Percentiles rank a stretch among this genome's conserved stretches.
Conservation (phyloP, 2,888 invertebrate genomes). For the Nomada goodeniana region DNA sequence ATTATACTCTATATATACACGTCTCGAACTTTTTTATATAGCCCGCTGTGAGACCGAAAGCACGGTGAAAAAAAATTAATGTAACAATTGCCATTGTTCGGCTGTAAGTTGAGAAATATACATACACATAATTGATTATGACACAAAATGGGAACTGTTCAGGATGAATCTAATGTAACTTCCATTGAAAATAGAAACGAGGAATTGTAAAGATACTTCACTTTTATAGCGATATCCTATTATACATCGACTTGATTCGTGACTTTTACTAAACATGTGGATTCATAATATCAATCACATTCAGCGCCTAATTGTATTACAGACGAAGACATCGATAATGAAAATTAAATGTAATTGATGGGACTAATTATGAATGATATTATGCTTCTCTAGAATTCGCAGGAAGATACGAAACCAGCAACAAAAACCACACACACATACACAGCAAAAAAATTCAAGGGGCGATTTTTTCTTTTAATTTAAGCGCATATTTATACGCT, state of each 20-base stretch:
- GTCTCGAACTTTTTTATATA: neutral
- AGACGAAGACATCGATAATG: constrained; percentile 16
- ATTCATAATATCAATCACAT: constrained; percentile 22
- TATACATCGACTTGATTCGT: constrained; percentile 13
- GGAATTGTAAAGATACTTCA: neutral
- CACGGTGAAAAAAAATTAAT: neutral
- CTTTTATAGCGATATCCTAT: constrained; percentile 26
- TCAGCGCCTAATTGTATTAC: constrained; percentile 7
- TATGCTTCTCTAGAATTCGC: neutral
- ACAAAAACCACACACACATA: neutral
- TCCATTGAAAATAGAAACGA: constrained; percentile 6
- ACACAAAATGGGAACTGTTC: constrained; percentile 28
- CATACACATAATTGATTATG: constrained; percentile 10
- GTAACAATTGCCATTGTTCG: neutral
- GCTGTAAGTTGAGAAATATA: neutral
- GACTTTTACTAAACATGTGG: constrained; percentile 10
- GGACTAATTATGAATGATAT: neutral
- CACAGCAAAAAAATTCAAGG: neutral
- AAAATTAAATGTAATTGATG: no score
- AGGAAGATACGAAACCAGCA: neutral
- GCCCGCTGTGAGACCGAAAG: neutral
- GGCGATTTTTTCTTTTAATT: constrained; percentile 10
- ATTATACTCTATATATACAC: constrained; percentile 28
- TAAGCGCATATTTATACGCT: neutral
- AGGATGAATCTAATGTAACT: neutral